Evolutionary conservation across 2,113 vertebrate genomes (phyloP), one percentile per base, ranked within the genome.

Genomic region (Mustelus asterias): DNA sequence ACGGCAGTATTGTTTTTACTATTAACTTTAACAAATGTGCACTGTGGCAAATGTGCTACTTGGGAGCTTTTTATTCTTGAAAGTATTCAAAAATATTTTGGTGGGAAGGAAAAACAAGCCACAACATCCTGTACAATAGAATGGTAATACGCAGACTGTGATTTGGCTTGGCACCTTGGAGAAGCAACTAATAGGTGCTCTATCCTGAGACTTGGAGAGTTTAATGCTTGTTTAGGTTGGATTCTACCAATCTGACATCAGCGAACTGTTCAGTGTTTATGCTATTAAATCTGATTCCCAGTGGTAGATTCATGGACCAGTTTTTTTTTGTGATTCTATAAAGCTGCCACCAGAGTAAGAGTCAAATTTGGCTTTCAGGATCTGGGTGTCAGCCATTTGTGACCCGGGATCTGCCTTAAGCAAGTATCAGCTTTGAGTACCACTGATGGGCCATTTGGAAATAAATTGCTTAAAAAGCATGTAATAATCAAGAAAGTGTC

Each of bases 391-490:
- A 18, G 14, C n/a, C 78, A 80, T 16, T 80, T 37, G 33, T 78
- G 33, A 3, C 13, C 33, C 16, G n/a, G 16, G 37, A 41, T 83
- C 78, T 37, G 41, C 41, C 16, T n/a, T 41, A 83, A 83, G 78
- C 37, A 83, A 18, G n/a, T 80, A 33, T 33, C 76, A n/a, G n/a
- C 37, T 3, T 83, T 41, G 78, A 41, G n/a, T 83, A 41, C 78
- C 33, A 78, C 33, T 78, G 33, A 78, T n/a, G 2, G 29, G 33
- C 33, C 10, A 0, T n/a, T 96, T 95, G 96, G 96, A 58, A 96
- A 96, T 96, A 96, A 97, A 94, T 96, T 96, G 96, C 90, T 24
- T 78, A 78, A 78, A 48, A 78, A 78, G 33, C 33, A n/a, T 14
- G 33, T 78, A 37, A 37, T 16, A 37, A 14, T 37, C 3, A 78